Percentiles rank a stretch among this genome's conserved stretches.
These are phyloP conservation scores for Diacarnus erythraeanus DNA, from an alignment of 37 sponge, comb jelly and placozoan species.

Conservation along the genomic window DNA sequence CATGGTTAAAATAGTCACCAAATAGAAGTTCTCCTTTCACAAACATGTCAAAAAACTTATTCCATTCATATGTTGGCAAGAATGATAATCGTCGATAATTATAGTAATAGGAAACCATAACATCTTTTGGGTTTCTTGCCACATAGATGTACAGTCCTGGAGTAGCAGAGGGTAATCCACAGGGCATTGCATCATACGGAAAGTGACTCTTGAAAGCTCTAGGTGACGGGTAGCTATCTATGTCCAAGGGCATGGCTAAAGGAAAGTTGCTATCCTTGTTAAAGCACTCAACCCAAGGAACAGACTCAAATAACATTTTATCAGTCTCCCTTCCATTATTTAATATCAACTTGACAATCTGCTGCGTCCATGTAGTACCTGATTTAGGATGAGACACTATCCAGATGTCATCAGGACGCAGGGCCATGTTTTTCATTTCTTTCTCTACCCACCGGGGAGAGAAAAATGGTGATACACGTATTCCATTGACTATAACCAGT, in stretches of 20 bases:
- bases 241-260: too few species aligned
- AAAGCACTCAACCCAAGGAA: conserved; percentile 15
- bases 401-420: conserved; percentile 26
- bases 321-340: conserved; percentile 1
- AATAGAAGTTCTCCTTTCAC: conserved; percentile 22
- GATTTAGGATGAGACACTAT: conserved; percentile 33
- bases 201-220: conserved; percentile 66
- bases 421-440: too few species aligned
- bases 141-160: conserved; percentile 70
- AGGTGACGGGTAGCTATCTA: too few species aligned
- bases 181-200: conserved; percentile 44
- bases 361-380: conserved; percentile 37
- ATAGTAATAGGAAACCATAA: conserved; percentile 43
- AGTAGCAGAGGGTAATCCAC: conserved; percentile 35
- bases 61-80: not conserved
- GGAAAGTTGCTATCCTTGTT: not conserved
- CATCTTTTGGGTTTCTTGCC: conserved; percentile 62
- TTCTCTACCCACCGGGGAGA: too few species aligned
- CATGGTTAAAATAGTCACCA: conserved; percentile 66
- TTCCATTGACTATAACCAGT: not conserved
- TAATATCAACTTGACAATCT: conserved; percentile 19
- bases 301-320: not conserved
- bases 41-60: not conserved
- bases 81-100: not conserved
- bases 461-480: not conserved